A percentile compares a stretch with the other conserved stretches of the same genome.
These are phyloP conservation scores for Panthera leo DNA, from an alignment of 2,113 vertebrate species.

Conservation along the genomic window DNA sequence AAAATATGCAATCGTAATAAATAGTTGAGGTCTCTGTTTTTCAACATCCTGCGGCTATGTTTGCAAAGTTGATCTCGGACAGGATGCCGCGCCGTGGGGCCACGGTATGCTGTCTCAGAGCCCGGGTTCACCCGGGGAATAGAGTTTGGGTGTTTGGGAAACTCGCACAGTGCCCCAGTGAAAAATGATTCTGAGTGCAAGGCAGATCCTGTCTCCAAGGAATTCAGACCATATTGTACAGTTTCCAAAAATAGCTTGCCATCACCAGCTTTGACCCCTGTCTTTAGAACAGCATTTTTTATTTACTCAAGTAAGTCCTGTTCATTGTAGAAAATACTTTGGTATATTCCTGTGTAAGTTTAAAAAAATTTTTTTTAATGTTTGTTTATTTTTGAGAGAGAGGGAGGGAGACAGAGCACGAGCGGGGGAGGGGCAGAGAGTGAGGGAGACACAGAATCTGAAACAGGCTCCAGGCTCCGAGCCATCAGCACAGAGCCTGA, in stretches of 20 bases:
- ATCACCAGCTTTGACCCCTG: not conserved
- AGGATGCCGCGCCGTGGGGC: fast-evolving
- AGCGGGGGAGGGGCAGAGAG: no score
- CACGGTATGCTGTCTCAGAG: fast-evolving
- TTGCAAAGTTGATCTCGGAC: not conserved
- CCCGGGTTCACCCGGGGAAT: not conserved
- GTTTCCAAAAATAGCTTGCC: not conserved
- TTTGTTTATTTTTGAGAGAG: no score
- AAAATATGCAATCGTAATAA: not conserved
- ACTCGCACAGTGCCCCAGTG: not conserved
- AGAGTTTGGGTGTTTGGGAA: fast-evolving
- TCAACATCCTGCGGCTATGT: not conserved
- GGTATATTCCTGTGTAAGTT: not conserved
- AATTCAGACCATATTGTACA: not conserved
- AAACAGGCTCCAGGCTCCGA: no score
- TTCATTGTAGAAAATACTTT: not conserved
- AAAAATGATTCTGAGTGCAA: not conserved
- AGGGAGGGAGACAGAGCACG: no score
- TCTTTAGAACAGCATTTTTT: not conserved
- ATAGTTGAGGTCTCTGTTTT: not conserved
- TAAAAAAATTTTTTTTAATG: no score
- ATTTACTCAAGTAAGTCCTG: not conserved
- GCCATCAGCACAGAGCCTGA: no score
- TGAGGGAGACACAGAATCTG: no score
- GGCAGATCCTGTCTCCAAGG: not conserved